These are phyloP conservation scores for Fregata magnificens DNA, from an alignment of 2,113 vertebrate genomes.

Conservation along the genomic window DNA sequence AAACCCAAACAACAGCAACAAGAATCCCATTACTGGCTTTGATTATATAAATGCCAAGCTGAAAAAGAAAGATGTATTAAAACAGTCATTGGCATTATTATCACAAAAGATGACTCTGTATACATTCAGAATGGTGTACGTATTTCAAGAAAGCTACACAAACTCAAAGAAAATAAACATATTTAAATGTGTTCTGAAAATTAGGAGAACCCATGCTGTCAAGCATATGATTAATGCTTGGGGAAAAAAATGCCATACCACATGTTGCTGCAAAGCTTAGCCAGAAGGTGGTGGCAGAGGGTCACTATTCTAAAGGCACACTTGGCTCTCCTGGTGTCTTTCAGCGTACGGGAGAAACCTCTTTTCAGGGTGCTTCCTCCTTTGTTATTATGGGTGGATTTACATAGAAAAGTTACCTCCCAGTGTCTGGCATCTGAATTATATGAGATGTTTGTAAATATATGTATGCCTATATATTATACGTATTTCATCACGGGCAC, in stretches of 20 bases:
- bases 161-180: not conserved
- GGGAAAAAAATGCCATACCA: not conserved
- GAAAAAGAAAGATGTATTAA: not conserved
- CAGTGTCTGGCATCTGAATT: not conserved
- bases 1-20: not conserved
- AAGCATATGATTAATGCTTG: not conserved
- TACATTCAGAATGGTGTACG: not conserved
- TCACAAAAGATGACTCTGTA: not conserved
- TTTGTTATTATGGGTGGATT: not conserved
- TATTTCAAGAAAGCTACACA: not conserved
- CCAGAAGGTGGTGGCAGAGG: conserved; percentile 50
- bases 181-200: not conserved
- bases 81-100: not conserved
- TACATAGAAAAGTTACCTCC: not conserved
- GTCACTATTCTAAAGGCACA: not conserved
- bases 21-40: not conserved
- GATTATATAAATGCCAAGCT: not conserved
- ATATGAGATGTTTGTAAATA: not conserved
- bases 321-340: not conserved
- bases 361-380: not conserved
- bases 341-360: rapidly evolving
- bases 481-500: not conserved
- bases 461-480: rapidly evolving
- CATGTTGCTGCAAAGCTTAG: not conserved
- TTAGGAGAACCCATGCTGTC: not conserved